Base-by-base conservation (phyloP, 2,113 vertebrate species). In the Hyperoodon ampullatus region DNA sequence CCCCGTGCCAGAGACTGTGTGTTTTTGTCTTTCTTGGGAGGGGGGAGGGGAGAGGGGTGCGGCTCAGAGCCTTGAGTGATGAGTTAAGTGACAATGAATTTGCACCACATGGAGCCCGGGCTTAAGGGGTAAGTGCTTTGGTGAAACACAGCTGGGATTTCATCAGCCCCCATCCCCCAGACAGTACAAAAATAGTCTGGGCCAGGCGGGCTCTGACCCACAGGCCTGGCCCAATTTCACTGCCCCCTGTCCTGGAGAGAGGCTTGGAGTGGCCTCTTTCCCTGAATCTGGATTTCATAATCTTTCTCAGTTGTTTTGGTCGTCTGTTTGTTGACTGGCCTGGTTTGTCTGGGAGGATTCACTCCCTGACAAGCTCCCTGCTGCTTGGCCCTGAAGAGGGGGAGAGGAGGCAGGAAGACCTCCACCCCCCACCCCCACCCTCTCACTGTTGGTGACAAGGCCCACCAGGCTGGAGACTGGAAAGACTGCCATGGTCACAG, bases 61-160 rank as follows among this genome's bases (percentile, higher is more conserved):
- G 44, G 83, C 93, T 19, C 66, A 0, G 61, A 66, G 87, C 95
- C 58, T 14, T 68, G 42, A 84, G 95, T 95, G 50, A 97, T 97
- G 96, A 97, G 95, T 98, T 97, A 97, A 97, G 97, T 98, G 98
- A 95, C 96, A 81, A 87, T 92, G 97, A 98, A 97, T 98, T 91
- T 87, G 95, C 97, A 96, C 94, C 98, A 97, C 97, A 97, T 98
- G 97, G 97, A 97, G 77, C 94, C 77, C 0, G 8, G 42, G 91
- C 90, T 95, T 72, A 26, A 95, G 96, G 96, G 95, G 96, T 96
- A 97, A 97, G 96, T 95, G 97, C 96, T 97, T 95, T 82, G 97
- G 97, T 96, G 95, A 93, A 95, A 93, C 3, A n/a, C 96, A 96
- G 96, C 88, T 96, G 94, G 96, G 89, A 93, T 97, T 95, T 95